These are phyloP conservation scores for Orthosia gracilis DNA, from an alignment of 2,888 invertebrate genomes.

Conservation along the genomic window DNA sequence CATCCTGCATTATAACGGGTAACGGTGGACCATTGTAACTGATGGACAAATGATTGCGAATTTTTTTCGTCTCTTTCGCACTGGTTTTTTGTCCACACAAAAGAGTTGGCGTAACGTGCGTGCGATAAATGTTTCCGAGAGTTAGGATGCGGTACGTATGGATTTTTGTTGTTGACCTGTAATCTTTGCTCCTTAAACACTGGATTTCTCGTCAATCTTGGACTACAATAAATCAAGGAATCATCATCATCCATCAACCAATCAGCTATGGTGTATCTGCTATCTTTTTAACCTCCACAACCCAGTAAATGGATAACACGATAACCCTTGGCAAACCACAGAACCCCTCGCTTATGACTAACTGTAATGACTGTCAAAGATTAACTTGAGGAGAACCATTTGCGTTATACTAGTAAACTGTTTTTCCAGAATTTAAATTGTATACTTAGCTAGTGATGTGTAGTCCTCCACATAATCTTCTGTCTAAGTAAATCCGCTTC, in stretches of 20 bases:
- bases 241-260: no score
- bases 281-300: no score
- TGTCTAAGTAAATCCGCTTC: conserved; percentile 49
- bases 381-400: not conserved
- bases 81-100: conserved; percentile 65
- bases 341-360: no score
- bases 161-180: conserved; percentile 46
- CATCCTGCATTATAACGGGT: conserved; percentile 83
- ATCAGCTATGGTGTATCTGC: no score
- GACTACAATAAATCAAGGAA: not conserved
- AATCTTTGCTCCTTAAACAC: conserved; percentile 6
- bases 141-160: conserved; percentile 54
- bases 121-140: conserved; percentile 70
- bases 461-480: conserved; percentile 35
- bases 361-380: no score
- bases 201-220: not conserved
- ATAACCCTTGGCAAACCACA: no score
- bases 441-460: conserved; percentile 18
- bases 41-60: conserved; percentile 87
- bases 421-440: conserved; percentile 22
- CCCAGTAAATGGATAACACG: no score
- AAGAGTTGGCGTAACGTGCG: conserved; percentile 61
- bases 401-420: not conserved
- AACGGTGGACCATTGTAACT: conserved; percentile 85
- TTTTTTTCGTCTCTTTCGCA: conserved; percentile 70